Base-by-base conservation (phyloP, 1,140 invertebrate species). In the Orius laevigatus region DNA sequence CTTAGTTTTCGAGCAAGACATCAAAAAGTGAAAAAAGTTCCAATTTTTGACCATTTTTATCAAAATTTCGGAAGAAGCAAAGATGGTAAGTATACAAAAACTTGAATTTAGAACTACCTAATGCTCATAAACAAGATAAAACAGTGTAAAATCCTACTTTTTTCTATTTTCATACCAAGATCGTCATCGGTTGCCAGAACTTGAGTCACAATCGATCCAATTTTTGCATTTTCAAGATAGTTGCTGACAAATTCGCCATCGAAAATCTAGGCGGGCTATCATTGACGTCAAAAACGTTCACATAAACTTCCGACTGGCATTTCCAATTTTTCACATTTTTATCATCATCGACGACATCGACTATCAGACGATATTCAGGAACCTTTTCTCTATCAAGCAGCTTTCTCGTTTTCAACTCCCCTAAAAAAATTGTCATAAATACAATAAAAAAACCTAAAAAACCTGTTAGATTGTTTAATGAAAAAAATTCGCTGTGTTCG, bases 181-280 rank as follows among this genome's bases (percentile, higher is more conserved):
- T 94, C 89, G 5, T 75, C 70, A 62, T 93, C 89, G 1, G 77
- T 81, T 0, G 89, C 84, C 61, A 84, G 78, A 12, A 90, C 76
- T 67, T 86, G 86, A 0, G 80, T 81, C 1, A 89, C 78, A 11
- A 88, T 63, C 2, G 83, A 87, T 4, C 83, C 82, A 14, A 83
- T 62, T 59, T 84, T 78, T 0, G 84, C 80, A 62, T 92, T 84
- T 67, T 95, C 89, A 2, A 81, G 75, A 95, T 68, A 31, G 80
- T 79, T 5, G 87, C 79, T 51, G 79, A 82, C 62, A 90, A 93
- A 10, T 77, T 69, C 3, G 72, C 66, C 62, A 83, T 71, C 2
- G 78, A 75, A 63, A 94, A 95, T 53, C 72, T 65, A 1, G 90
- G 90, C 8, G 76, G 66, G 65, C 93, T 91, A 58, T 93, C 87